These are phyloP conservation scores for Drosophila lowei DNA, from an alignment of 1,140 invertebrate species.

Conservation along the genomic window DNA sequence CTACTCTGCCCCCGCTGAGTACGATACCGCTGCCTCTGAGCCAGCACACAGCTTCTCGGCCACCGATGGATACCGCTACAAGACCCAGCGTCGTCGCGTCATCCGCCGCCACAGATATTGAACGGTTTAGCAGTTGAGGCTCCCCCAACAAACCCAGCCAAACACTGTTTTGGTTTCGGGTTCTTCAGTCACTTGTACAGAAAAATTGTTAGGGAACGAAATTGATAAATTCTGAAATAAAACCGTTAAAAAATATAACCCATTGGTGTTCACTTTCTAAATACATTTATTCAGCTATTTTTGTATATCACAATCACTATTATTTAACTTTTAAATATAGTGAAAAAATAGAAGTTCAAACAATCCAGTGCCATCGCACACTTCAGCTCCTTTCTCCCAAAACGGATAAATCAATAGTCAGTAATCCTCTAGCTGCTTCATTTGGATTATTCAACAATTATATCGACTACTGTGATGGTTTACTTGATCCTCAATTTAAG, in stretches of 20 bases:
- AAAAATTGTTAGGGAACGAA: slow-evolving; percentile 50
- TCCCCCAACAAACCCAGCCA: slow-evolving; percentile 34
- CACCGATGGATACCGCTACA: slow-evolving; percentile 69
- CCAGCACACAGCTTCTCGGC: slow-evolving; percentile 61
- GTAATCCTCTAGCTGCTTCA: no score
- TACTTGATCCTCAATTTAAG: no score
- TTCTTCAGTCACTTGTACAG: slow-evolving; percentile 32
- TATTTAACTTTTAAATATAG: slow-evolving; percentile 6
- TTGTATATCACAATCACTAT: not conserved
- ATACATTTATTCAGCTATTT: not conserved
- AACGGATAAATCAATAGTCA: no score
- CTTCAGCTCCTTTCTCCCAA: no score
- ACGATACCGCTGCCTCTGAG: slow-evolving; percentile 65
- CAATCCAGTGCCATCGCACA: no score
- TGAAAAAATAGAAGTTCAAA: no score
- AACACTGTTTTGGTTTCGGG: slow-evolving; percentile 29
- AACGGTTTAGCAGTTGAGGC: slow-evolving; percentile 43
- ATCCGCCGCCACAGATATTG: slow-evolving; percentile 69
- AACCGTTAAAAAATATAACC: slow-evolving; percentile 24
- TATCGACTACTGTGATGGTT: no score
- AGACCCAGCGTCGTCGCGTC: slow-evolving; percentile 68
- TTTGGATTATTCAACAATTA: no score
- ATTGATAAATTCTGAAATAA: slow-evolving; percentile 49
- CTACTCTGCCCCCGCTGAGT: slow-evolving; percentile 47
- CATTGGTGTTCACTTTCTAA: slow-evolving; percentile 10